These are phyloP conservation scores for Champsocephalus esox DNA, from an alignment of 2,797 vertebrate genomes.

Conservation along the genomic window DNA sequence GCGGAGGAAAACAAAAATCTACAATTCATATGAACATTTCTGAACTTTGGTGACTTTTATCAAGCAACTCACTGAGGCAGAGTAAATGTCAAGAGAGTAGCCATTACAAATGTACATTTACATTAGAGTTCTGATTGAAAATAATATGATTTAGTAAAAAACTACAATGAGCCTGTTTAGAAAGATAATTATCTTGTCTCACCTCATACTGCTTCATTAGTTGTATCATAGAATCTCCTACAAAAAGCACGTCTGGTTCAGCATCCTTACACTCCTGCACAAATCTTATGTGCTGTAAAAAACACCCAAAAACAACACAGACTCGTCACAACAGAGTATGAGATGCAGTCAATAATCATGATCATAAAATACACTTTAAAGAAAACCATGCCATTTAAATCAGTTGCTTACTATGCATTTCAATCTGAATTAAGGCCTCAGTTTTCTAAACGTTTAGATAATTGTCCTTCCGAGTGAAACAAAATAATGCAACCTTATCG, in stretches of 20 bases:
- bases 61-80: not conserved
- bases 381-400: constrained; percentile 1
- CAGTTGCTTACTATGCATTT: not conserved
- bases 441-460: constrained; percentile 27
- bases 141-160: not conserved
- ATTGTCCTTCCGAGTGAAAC: not conserved
- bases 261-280: constrained; percentile 97
- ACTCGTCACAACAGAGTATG: not conserved
- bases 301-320: constrained; percentile 5
- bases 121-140: not conserved
- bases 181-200: constrained; percentile 30
- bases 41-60: not conserved
- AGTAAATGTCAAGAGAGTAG: not conserved
- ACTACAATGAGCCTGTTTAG: not conserved
- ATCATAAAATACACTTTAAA: not conserved
- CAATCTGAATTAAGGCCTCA: constrained; percentile 3
- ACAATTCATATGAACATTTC: not conserved
- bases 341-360: not conserved
- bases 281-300: constrained; percentile 91
- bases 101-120: not conserved
- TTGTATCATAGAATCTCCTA: constrained; percentile 98
- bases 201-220: constrained; percentile 96
- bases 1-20: constrained; percentile 17
- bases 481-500: constrained; percentile 43
- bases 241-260: constrained; percentile 96